Evolutionary conservation across 2,113 vertebrate genomes (phyloP).

Genomic region (Hydropotes inermis): DNA sequence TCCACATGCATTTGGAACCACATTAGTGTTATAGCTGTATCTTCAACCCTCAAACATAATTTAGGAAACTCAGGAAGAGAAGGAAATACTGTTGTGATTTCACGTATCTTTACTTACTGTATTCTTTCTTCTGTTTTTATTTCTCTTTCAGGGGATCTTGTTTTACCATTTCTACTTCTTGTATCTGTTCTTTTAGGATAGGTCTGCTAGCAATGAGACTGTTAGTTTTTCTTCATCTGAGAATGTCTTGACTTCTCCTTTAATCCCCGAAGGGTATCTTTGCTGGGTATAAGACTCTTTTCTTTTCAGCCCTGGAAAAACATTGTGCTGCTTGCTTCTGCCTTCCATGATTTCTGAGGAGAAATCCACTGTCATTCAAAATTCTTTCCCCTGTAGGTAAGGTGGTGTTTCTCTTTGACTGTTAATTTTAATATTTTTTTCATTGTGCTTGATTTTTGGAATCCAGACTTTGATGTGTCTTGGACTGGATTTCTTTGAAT

Average conservation of each 20-base stretch:
- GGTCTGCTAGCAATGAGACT: neutral
- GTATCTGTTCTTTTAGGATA: neutral
- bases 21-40: neutral
- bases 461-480: neutral
- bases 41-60: too few relatives aligned
- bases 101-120: accelerated
- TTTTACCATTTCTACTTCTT: neutral
- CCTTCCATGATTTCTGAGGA: neutral
- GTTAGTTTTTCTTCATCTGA: neutral
- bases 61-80: neutral
- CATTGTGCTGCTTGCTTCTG: neutral
- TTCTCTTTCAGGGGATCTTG: neutral
- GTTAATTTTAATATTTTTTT: neutral
- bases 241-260: neutral
- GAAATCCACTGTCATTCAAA: neutral
- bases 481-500: neutral
- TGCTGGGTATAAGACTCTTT: neutral
- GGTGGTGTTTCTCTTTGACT: neutral
- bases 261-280: neutral
- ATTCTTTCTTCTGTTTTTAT: neutral
- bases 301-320: neutral
- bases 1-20: neutral
- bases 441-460: neutral
- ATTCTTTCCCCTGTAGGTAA: accelerated
- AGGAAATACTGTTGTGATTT: neutral